Evolutionary conservation across 2,113 vertebrate species (phyloP).

Genomic region (Coreoperca whiteheadi): DNA sequence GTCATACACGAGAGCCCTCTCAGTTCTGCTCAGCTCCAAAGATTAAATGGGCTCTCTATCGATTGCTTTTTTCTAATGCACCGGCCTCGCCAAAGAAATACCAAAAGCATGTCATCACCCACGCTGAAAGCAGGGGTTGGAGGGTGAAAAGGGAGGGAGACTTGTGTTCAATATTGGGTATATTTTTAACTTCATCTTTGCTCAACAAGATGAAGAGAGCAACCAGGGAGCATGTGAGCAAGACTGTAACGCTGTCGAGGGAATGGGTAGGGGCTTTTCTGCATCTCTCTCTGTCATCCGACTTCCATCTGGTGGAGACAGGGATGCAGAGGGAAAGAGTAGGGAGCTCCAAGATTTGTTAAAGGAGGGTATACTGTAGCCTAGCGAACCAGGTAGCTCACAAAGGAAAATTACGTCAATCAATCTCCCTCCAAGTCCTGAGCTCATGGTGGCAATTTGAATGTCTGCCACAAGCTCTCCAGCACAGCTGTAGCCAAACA

Average conservation of each 20-base stretch:
- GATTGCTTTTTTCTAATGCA: conserved; percentile 77
- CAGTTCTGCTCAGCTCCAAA: conserved; percentile 61
- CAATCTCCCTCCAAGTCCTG: conserved; percentile 14
- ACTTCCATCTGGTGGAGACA: conserved; percentile 66
- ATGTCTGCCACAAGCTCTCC: conserved; percentile 56
- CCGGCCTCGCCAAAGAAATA: conserved; percentile 66
- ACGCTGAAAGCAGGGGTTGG: conserved; percentile 49
- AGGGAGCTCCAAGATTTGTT: conserved; percentile 21
- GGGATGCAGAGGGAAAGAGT: conserved; percentile 27
- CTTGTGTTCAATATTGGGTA: conserved; percentile 50
- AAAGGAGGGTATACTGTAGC: conserved; percentile 15
- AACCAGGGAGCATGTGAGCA: conserved; percentile 38
- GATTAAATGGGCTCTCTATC: conserved; percentile 79
- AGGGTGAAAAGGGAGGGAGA: conserved; percentile 28
- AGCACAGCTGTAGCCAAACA: conserved; percentile 59
- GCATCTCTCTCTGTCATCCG: conserved; percentile 64
- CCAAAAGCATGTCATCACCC: conserved; percentile 64
- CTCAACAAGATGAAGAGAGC: conserved; percentile 56
- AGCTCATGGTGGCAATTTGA: conserved; percentile 45
- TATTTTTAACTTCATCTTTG: conserved; percentile 58
- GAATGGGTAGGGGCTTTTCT: conserved; percentile 52
- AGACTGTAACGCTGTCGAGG: conserved; percentile 55
- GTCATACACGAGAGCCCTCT: conserved; percentile 53
- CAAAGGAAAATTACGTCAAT: conserved; percentile 32
- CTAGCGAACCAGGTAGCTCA: conserved; percentile 26